Conservation (phyloP, 2,888 invertebrate species). For the Caprella mutica region DNA sequence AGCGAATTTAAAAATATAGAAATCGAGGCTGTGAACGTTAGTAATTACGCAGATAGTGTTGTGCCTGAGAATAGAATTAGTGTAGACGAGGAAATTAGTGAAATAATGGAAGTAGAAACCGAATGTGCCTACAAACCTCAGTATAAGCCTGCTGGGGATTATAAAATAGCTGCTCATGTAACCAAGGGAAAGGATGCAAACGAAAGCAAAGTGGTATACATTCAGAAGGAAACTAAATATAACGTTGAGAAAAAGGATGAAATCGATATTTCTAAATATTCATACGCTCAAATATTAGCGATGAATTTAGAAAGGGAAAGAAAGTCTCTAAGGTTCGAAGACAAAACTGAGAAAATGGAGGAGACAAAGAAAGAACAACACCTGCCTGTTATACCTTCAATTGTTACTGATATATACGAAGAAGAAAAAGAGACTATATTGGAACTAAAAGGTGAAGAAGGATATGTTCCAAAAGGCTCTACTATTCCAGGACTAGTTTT, state of each 20-base stretch:
- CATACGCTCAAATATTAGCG: constrained; percentile 33
- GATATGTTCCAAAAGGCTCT: too few species aligned
- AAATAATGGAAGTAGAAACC: too few species aligned
- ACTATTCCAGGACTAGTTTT: too few species aligned
- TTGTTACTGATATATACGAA: too few species aligned
- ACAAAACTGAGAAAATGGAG: not conserved
- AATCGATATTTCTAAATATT: constrained; percentile 18
- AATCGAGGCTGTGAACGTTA: too few species aligned
- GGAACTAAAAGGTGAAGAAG: not conserved
- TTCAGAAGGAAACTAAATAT: not conserved
- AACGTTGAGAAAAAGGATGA: not conserved
- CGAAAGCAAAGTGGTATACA: not conserved
- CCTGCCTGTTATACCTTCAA: too few species aligned
- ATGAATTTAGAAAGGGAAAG: constrained; percentile 17
- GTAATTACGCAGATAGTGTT: too few species aligned
- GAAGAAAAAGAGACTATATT: not conserved
- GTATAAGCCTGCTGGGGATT: not conserved
- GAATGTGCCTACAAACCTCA: constrained; percentile 9
- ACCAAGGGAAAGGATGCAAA: not conserved
- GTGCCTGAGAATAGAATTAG: too few species aligned
- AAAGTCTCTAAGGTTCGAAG: not conserved
- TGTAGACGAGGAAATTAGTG: too few species aligned
- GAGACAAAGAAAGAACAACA: not conserved
- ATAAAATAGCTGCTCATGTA: not conserved
- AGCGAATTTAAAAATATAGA: too few species aligned